These are phyloP conservation scores for Lithophane socia DNA, from an alignment of 2,888 invertebrate species.

Conservation along the genomic window DNA sequence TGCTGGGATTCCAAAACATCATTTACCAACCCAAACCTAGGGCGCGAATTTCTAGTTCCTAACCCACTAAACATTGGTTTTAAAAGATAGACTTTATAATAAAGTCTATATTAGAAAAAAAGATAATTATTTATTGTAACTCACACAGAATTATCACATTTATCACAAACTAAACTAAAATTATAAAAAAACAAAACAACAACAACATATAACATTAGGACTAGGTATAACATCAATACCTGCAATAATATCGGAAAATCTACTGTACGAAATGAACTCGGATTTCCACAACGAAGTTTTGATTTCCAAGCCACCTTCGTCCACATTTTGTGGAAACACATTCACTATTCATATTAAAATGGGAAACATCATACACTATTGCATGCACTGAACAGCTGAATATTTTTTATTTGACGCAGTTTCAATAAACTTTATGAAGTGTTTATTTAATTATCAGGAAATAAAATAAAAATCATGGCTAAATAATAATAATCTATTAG, in stretches of 20 bases:
- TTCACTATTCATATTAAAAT: constrained; percentile 24
- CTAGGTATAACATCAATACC: background rate
- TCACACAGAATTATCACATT: no score
- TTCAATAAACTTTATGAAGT: background rate
- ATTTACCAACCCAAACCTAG: background rate
- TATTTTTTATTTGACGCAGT: background rate
- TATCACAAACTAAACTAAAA: no score
- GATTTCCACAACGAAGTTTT: constrained; percentile 34
- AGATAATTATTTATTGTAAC: no score
- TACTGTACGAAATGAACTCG: constrained; percentile 12
- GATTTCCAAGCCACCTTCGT: background rate
- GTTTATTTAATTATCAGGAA: background rate
- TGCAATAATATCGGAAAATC: constrained; percentile 8
- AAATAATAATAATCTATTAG: no score
- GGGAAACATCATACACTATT: no score
- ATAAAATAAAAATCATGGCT: background rate
- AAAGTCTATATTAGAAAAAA: no score
- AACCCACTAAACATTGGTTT: background rate
- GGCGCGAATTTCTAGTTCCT: background rate
- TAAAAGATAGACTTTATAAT: background rate
- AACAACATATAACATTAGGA: no score
- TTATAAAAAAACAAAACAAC: no score
- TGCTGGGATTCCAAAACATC: background rate
- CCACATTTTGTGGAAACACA: constrained; percentile 4
- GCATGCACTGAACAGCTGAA: background rate